Conservation (phyloP, 2,888 invertebrate species). For the Sinotaia quadrata region DNA sequence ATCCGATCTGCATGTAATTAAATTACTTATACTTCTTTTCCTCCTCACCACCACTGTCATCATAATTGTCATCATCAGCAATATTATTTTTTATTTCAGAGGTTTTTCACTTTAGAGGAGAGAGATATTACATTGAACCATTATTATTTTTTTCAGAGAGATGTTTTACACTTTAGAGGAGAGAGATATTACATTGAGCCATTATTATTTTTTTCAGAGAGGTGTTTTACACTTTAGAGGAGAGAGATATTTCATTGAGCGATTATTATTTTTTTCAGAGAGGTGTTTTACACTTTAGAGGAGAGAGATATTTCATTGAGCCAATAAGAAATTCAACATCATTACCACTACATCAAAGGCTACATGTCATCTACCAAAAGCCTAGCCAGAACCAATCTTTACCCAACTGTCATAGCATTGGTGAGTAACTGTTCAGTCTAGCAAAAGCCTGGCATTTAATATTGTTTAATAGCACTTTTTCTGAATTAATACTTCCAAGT, state of each 20-base stretch:
- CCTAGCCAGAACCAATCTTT: slow-evolving; percentile 29
- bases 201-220: slow-evolving; percentile 30
- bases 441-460: too few species aligned
- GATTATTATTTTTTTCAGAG: slow-evolving; percentile 31
- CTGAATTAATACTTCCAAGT: too few species aligned
- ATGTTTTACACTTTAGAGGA: too few species aligned
- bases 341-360: slow-evolving; percentile 26
- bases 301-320: slow-evolving; percentile 37
- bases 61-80: background rate
- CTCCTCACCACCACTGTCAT: background rate
- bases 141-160: background rate
- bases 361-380: slow-evolving; percentile 30
- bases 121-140: too few species aligned
- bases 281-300: slow-evolving; percentile 32
- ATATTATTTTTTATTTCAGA: background rate
- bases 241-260: slow-evolving; percentile 38
- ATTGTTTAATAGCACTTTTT: too few species aligned
- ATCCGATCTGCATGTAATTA: background rate
- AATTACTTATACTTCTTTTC: background rate
- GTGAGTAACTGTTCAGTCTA: too few species aligned
- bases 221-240: slow-evolving; percentile 30
- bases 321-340: slow-evolving; percentile 31
- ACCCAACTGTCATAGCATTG: slow-evolving; percentile 33
- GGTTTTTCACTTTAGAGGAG: too few species aligned
- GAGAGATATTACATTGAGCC: too few species aligned